Conservation (phyloP, 2,797 vertebrate genomes). For the Melanotaenia boesemani region DNA sequence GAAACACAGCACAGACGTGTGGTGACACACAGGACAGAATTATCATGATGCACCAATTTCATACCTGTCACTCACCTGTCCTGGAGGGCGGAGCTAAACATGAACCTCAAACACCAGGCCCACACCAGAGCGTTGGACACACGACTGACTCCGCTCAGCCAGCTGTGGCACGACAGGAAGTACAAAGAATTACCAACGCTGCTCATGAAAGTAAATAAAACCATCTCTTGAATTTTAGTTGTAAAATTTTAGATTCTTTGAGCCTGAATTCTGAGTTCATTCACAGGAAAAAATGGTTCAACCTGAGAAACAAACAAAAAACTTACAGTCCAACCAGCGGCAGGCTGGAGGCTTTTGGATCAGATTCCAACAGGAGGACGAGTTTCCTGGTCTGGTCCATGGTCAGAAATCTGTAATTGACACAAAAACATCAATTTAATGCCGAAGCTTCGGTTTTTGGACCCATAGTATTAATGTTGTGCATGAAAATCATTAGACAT, state of each 20-base stretch:
- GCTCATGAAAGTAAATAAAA: neutral
- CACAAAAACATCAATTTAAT: neutral
- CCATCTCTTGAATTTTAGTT: too few relatives aligned
- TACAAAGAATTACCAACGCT: neutral
- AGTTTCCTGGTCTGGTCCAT: slow-evolving; percentile 97
- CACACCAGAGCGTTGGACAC: slow-evolving; percentile 90
- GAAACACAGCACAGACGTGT: slow-evolving; percentile 20
- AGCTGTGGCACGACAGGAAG: slow-evolving; percentile 80
- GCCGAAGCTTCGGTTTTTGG: too few relatives aligned
- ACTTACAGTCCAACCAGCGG: slow-evolving; percentile 95
- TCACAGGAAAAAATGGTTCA: neutral
- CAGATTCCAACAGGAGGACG: slow-evolving; percentile 93
- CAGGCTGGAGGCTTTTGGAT: slow-evolving; percentile 91
- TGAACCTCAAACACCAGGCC: slow-evolving; percentile 90
- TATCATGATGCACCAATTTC: neutral
- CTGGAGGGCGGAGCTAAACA: slow-evolving; percentile 88
- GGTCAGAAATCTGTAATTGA: slow-evolving; percentile 89
- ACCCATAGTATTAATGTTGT: too few relatives aligned
- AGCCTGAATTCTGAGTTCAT: neutral
- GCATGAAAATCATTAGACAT: too few relatives aligned
- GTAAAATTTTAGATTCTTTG: too few relatives aligned
- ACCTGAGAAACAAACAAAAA: neutral
- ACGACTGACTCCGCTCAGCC: slow-evolving; percentile 92
- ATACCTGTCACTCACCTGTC: slow-evolving; percentile 86
- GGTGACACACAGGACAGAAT: neutral